Base-by-base conservation (phyloP, 2,888 invertebrate species). In the Cataglyphis livida region DNA sequence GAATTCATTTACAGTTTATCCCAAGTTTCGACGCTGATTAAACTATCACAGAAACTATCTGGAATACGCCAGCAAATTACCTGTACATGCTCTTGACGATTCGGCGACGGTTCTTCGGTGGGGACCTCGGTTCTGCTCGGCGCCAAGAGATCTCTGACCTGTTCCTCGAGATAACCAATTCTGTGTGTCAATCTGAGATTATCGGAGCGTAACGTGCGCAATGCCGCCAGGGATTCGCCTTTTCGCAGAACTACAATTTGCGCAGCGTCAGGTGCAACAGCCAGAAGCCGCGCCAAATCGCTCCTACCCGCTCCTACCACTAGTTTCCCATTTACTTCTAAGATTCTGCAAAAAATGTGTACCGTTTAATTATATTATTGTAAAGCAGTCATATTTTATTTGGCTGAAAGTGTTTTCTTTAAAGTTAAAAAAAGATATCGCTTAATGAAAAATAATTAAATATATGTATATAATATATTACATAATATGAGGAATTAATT, bases 161-260 rank as follows among this genome's bases (percentile, higher is more conserved):
- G 98, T 93, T 98, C 98, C 94, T 98, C 98, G 82, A 98, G 96
- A 94, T 98, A 98, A 1, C 98, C 97, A 91, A 98, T 98, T 89
- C 98, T 96, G 94, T 98, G 98, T 18, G 98, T 98, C 84, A 98
- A 95, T 73, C 98, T 95, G 84, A 98, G 96, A 95, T 98, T 98
- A 95, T 98, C 98, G 32, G 97, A 96, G 91, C 97, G 96, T 48
- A 96, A 95, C 28, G 95, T 93, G 25, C 94, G 92, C 35, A 94
- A 85, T 0, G 93, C 91, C 5, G 93, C 92, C 18, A 94, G 90
- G 28, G 94, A 94, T 65, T 94, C 94, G 76, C 93, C 93, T 84
- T 93, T 93, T 75, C 96, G 93, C 90, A 96, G 95, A 81, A 97
- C 95, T 59, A 97, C 97, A 61, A 97, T 95, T 83, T 96, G 96